Conservation (phyloP, 2,888 invertebrate species). For the Ophion ventricosus region DNA sequence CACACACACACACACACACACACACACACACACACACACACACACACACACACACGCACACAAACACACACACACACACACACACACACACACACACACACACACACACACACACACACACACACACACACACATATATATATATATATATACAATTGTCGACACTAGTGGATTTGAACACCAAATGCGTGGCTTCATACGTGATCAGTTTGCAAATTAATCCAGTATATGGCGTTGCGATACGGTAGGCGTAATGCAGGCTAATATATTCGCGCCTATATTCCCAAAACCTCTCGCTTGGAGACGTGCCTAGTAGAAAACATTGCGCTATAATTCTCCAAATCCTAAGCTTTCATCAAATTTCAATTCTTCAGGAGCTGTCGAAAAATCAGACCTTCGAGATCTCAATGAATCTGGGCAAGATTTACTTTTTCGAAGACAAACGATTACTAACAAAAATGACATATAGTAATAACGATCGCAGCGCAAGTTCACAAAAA, state of each 20-base stretch:
- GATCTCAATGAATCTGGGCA: neutral
- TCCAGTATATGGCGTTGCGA: slow-evolving; percentile 15
- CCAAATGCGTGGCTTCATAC: slow-evolving; percentile 45
- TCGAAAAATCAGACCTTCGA: neutral
- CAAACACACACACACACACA: neutral
- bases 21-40: neutral
- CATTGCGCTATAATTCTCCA: neutral
- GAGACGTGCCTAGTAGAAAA: neutral
- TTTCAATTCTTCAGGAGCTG: neutral
- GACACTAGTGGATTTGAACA: neutral
- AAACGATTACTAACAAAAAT: neutral
- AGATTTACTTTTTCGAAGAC: neutral
- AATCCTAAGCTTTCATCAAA: neutral
- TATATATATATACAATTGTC: neutral
- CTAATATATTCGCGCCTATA: slow-evolving; percentile 20
- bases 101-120: neutral
- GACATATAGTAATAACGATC: neutral
- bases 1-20: neutral
- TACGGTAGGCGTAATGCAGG: slow-evolving; percentile 30
- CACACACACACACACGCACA: neutral
- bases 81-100: neutral
- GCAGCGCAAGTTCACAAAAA: too few species aligned
- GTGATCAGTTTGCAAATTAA: slow-evolving; percentile 50
- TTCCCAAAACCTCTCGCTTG: slow-evolving; percentile 5
- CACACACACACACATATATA: too few species aligned